Base-by-base conservation (phyloP, 2,888 invertebrate genomes). In the Molorchus minor region DNA sequence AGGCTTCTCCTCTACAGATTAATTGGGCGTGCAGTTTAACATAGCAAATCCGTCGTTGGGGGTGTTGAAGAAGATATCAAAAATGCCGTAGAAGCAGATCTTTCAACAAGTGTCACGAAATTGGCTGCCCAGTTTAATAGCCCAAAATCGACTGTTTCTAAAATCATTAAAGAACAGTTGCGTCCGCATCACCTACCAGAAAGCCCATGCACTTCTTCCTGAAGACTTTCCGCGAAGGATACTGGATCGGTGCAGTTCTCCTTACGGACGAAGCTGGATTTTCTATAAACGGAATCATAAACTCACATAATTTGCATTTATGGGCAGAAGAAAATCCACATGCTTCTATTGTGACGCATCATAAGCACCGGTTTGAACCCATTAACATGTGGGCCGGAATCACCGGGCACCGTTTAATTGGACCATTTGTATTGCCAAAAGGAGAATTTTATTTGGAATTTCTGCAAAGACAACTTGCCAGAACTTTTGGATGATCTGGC, bases 161-260 rank as follows among this genome's bases (percentile, higher is more conserved):
- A 12, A 56, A 40, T 56, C 2, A 53, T 54, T 45, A 35, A 17
- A 44, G 53, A 58, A 30, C 45, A 58, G 15, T 58, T n/a, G n/a
- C n/a, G n/a, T n/a, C n/a, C n/a, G n/a, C n/a, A n/a, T n/a, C n/a
- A n/a, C n/a, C n/a, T n/a, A n/a, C n/a, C n/a, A n/a, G n/a, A n/a
- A n/a, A n/a, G n/a, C n/a, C n/a, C n/a, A n/a, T n/a, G n/a, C n/a
- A n/a, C 55, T 58, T 40, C 35, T 58, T 54, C 53, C 53, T 53
- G 53, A 46, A 20, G 43, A 53, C 29, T 29, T 17, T 53, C 41
- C 12, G 43, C 53, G 43, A 43, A 43, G 43, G 43, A 43, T 47
- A 25, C 8, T 8, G n/a, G n/a, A 25, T 25, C 25, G 25, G 25
- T 25, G 8, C 25, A 25, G 8, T 25, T 25, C 25, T 8, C 25